A percentile compares a stretch with the other conserved stretches of the same genome.
Conservation (phyloP, 2,888 invertebrate genomes). For the Lycophotia porphyrea region DNA sequence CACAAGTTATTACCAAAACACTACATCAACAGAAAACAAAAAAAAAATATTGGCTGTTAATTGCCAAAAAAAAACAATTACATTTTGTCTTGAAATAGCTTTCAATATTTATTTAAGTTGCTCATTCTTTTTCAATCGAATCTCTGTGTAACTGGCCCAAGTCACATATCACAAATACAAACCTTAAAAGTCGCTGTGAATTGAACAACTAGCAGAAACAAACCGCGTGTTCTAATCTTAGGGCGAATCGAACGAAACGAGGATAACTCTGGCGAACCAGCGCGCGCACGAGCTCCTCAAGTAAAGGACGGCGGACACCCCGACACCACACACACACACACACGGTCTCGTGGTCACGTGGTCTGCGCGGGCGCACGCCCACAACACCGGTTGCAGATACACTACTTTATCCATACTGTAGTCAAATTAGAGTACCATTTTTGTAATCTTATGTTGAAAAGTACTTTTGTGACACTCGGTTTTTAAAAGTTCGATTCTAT, state of each 20-base stretch:
- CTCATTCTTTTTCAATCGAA: constrained; percentile 50
- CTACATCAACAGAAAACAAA: not conserved
- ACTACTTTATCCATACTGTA: constrained; percentile 28
- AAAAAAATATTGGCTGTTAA: not conserved
- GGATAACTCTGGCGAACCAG: constrained; percentile 99
- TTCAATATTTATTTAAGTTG: not conserved
- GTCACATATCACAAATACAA: constrained; percentile 34
- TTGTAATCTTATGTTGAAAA: constrained; percentile 17
- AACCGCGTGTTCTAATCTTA: constrained; percentile 84
- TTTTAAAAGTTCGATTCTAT: constrained; percentile 19
- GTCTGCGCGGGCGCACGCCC: constrained; percentile 66
- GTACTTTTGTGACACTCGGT: not conserved
- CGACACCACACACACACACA: constrained; percentile 71
- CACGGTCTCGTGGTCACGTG: constrained; percentile 87
- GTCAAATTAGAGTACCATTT: constrained; percentile 30
- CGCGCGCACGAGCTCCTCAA: constrained; percentile 98
- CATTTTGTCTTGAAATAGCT: not conserved
- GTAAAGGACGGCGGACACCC: constrained; percentile 90
- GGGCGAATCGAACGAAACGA: constrained; percentile 97
- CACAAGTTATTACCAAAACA: not conserved
- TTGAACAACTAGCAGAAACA: constrained; percentile 77
- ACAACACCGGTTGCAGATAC: constrained; percentile 70
- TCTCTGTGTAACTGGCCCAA: constrained; percentile 38
- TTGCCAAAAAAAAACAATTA: not conserved
- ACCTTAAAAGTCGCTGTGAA: constrained; percentile 77